Evolutionary conservation across 2,888 invertebrate genomes (phyloP).

Genomic region (Rhorus exstirpatorius): DNA sequence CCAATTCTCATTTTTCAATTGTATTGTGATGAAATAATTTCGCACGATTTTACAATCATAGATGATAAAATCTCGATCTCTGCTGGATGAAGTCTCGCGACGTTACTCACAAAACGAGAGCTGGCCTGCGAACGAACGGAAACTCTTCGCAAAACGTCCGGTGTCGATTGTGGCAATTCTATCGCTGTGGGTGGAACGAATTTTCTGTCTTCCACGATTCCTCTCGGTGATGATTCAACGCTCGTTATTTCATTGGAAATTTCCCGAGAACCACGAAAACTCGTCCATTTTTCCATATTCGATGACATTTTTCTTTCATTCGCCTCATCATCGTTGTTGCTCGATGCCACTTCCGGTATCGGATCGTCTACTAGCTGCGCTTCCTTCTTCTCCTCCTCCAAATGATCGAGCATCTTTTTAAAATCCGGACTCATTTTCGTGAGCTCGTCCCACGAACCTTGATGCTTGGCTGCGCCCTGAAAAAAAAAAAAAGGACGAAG

Average conservation of each 20-base stretch:
- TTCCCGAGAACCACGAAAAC: conserved; percentile 27
- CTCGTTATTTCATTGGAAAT: neutral
- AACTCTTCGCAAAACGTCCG: conserved; percentile 47
- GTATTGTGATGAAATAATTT: no score
- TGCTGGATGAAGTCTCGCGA: neutral
- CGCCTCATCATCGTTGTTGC: conserved; percentile 10
- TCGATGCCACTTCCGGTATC: neutral
- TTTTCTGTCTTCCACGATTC: conserved; percentile 46
- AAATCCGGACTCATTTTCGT: conserved; percentile 80
- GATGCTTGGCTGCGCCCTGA: conserved; percentile 79
- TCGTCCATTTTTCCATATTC: conserved; percentile 26
- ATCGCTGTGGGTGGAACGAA: conserved; percentile 26
- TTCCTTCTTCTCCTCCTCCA: conserved; percentile 51
- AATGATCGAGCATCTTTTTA: conserved; percentile 68
- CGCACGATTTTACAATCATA: neutral
- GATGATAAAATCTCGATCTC: neutral
- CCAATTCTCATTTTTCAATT: no score
- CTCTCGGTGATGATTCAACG: neutral
- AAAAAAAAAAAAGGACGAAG: conserved; percentile 6
- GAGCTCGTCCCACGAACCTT: conserved; percentile 83
- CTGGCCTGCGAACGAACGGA: conserved; percentile 70
- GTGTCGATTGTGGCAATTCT: conserved; percentile 9
- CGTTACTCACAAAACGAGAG: conserved; percentile 59
- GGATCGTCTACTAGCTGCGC: neutral
- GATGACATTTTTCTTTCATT: conserved; percentile 1